Percentiles rank a stretch among this genome's conserved stretches.
Conservation (phyloP, 2,888 invertebrate species). For the Tipula confusa region DNA sequence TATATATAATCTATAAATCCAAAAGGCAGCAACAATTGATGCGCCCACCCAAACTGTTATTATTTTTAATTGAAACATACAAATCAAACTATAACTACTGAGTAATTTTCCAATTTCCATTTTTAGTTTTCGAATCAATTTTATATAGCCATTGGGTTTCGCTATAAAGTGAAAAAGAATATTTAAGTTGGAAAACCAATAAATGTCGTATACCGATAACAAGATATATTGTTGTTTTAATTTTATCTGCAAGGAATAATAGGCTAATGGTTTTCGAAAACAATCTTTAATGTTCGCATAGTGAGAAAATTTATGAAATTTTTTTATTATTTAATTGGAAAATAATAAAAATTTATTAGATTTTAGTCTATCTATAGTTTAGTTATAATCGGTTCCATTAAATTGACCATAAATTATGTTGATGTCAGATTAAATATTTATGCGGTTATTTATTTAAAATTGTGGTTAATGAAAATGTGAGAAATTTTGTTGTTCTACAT, state of each 20-base stretch:
- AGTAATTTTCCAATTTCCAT: not conserved
- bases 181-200: not conserved
- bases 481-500: not conserved
- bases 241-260: not conserved
- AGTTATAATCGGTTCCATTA: not conserved
- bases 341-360: conserved; percentile 20
- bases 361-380: not conserved
- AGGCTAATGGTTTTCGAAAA: not conserved
- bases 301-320: not conserved
- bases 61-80: not conserved
- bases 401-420: not conserved
- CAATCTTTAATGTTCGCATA: not conserved
- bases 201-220: not conserved
- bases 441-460: not conserved
- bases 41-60: not conserved
- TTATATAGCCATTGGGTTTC: not conserved
- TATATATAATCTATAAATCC: not conserved
- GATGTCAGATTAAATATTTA: not conserved
- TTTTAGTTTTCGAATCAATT: not conserved
- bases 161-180: not conserved
- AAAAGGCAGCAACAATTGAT: not conserved
- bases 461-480: not conserved
- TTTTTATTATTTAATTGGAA: not conserved
- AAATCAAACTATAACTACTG: not conserved
- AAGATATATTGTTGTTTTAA: not conserved